phyloP scores from a whole-genome alignment of 2,113 vertebrate genomes.

The Mastomys coucha region DNA sequence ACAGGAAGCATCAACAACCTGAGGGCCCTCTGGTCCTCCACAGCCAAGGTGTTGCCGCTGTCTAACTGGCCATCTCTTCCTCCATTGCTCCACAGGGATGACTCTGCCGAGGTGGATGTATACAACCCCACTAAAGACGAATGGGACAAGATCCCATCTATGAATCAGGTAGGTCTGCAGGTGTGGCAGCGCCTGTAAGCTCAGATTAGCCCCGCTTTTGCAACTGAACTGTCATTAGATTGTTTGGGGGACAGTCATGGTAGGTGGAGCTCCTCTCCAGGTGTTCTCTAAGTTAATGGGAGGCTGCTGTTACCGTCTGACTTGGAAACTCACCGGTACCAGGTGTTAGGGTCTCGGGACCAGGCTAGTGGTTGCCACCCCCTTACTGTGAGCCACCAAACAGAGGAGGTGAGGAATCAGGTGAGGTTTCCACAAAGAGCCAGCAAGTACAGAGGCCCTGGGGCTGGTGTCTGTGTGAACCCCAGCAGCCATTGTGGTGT shows the following conservation, averaged over 20 bases:
- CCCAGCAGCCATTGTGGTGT: background rate
- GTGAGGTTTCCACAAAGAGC: background rate
- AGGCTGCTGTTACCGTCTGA: background rate
- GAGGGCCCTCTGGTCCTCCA: background rate
- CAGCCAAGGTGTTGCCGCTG: background rate
- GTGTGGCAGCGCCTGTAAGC: fast-evolving
- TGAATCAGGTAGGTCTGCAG: slow-evolving; percentile 93
- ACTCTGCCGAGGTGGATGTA: slow-evolving; percentile 96
- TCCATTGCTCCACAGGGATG: slow-evolving; percentile 88
- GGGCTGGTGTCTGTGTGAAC: background rate
- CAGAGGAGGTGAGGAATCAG: too few relatives aligned
- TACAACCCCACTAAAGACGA: slow-evolving; percentile 94
- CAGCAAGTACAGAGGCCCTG: background rate
- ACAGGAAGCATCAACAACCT: background rate
- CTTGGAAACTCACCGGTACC: background rate
- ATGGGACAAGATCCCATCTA: slow-evolving; percentile 96
- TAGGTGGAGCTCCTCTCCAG: background rate
- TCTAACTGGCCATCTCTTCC: background rate
- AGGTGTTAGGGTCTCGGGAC: background rate
- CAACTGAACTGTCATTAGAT: background rate
- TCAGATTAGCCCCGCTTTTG: background rate
- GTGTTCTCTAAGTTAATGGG: fast-evolving
- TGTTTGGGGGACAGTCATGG: background rate
- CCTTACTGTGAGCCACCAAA: background rate
- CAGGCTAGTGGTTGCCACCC: background rate